A percentile compares a stretch with the other conserved stretches of the same genome.
Evolutionary conservation across 2,888 invertebrate species (phyloP).

Genomic region (Cyclophora albipunctata): DNA sequence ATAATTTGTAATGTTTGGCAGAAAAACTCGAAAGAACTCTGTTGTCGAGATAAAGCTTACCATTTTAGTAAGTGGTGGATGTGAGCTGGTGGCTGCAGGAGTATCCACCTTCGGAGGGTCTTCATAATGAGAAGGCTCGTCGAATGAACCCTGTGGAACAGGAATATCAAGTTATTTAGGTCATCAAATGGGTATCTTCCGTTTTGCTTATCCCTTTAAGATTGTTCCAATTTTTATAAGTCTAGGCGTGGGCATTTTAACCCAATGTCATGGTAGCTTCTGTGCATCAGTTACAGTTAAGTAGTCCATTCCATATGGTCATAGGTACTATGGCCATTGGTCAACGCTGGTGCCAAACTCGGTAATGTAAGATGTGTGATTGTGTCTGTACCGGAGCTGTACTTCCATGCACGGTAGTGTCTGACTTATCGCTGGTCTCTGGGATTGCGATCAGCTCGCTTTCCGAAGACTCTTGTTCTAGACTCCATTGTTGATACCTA

Average conservation of each 20-base stretch:
- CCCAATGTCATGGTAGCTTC: too few species aligned
- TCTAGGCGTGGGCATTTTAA: too few species aligned
- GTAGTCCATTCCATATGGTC: too few species aligned
- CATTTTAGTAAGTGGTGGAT: conserved; percentile 42
- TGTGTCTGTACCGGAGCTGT: conserved; percentile 72
- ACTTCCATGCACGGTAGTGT: conserved; percentile 88
- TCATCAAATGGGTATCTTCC: too few species aligned
- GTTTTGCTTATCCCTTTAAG: too few species aligned
- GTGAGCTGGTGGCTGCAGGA: conserved; percentile 31
- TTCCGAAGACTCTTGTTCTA: conserved; percentile 90
- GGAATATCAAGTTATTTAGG: too few species aligned
- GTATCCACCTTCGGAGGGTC: conserved; percentile 66
- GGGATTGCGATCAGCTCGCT: conserved; percentile 92
- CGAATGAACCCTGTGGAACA: conserved; percentile 77
- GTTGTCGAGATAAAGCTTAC: conserved; percentile 29
- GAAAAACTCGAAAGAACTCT: background rate
- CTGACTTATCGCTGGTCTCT: conserved; percentile 88
- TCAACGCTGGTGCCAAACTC: too few species aligned
- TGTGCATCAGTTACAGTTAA: too few species aligned
- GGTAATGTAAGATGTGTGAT: background rate
- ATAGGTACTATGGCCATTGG: too few species aligned
- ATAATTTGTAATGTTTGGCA: background rate
- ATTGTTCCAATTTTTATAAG: too few species aligned
- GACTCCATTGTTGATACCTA: conserved; percentile 74
- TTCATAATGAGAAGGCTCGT: conserved; percentile 78